Evolutionary conservation across 2,113 vertebrate genomes (phyloP).

Genomic region (Pangasianodon hypophthalmus): DNA sequence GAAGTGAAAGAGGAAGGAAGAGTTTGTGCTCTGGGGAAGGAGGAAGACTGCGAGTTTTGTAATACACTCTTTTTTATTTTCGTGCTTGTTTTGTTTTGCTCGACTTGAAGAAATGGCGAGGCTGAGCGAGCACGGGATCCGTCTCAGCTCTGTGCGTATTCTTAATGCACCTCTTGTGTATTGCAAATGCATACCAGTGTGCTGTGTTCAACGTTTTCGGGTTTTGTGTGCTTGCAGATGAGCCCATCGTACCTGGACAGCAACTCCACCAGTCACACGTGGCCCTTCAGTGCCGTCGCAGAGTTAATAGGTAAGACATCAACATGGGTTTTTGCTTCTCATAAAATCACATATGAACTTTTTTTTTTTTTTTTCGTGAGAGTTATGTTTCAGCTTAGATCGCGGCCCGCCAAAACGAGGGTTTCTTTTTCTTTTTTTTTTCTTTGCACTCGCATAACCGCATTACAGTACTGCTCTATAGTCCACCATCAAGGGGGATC

Average conservation of each 20-base stretch:
- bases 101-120: slow-evolving; percentile 67
- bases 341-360: neutral
- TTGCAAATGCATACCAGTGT: neutral
- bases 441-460: neutral
- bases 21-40: neutral
- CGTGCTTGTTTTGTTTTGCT: neutral
- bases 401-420: neutral
- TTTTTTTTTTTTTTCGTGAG: neutral
- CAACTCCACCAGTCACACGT: slow-evolving; percentile 79
- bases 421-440: neutral
- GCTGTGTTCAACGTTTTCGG: neutral
- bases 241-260: slow-evolving; percentile 79
- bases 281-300: slow-evolving; percentile 82
- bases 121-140: slow-evolving; percentile 74
- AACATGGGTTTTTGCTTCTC: neutral
- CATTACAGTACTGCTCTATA: neutral
- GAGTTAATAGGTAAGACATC: slow-evolving; percentile 70
- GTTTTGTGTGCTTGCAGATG: slow-evolving; percentile 67
- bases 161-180: neutral
- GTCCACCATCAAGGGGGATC: no score
- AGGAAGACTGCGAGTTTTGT: neutral
- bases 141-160: slow-evolving; percentile 75
- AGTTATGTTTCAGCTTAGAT: neutral
- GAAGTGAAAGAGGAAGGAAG: slow-evolving; percentile 44
- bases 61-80: neutral